These are phyloP conservation scores for Martes martes DNA, from an alignment of 2,113 vertebrate genomes.

Conservation along the genomic window DNA sequence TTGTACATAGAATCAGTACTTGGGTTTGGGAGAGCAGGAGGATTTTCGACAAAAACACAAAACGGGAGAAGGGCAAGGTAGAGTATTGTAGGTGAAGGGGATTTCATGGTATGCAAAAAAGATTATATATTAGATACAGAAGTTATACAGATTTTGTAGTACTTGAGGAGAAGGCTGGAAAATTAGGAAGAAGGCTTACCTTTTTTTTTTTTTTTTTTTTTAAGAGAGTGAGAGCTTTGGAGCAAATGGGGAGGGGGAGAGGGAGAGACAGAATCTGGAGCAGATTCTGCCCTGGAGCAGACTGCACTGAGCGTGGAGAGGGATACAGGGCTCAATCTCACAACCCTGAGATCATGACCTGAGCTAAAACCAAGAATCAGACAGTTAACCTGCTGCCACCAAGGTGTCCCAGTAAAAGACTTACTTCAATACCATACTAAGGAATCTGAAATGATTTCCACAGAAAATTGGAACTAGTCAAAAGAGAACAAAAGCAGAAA, in stretches of 20 bases:
- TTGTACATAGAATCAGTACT: not conserved
- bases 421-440: not conserved
- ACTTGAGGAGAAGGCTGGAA: not conserved
- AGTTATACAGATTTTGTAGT: not conserved
- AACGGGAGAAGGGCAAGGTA: not conserved
- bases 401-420: not conserved
- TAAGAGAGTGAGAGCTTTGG: not conserved
- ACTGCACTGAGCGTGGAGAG: not conserved
- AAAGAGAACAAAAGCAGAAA: not conserved
- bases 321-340: not conserved
- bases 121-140: not conserved
- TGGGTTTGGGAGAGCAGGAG: not conserved
- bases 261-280: not conserved
- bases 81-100: not conserved
- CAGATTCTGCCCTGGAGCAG: not conserved
- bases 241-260: not conserved
- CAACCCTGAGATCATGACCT: not conserved
- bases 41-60: slow-evolving; percentile 11
- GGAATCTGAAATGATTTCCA: slow-evolving; percentile 9
- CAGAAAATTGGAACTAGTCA: not conserved
- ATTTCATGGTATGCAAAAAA: not conserved
- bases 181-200: not conserved
- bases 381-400: not conserved
- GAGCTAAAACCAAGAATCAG: not conserved
- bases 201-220: not conserved